Conservation (phyloP, 2,113 vertebrate species). For the Gallinago media region DNA sequence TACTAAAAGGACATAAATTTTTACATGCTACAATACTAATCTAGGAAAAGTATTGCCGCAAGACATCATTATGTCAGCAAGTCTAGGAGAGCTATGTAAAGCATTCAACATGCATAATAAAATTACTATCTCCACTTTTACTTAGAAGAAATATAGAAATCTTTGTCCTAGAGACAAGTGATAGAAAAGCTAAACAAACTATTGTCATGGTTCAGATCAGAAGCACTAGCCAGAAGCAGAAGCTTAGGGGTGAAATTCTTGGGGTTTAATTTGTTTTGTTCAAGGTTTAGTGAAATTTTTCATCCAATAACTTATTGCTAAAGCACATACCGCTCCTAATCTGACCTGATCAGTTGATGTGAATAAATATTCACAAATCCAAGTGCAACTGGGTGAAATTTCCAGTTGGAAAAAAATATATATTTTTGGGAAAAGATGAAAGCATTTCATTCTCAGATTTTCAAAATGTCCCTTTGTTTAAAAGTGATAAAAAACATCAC, state of each 20-base stretch:
- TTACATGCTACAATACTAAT: background rate
- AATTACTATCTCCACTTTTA: background rate
- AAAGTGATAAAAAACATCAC: background rate
- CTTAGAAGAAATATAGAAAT: background rate
- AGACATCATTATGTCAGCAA: constrained; percentile 8
- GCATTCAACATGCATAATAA: background rate
- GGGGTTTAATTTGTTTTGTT: background rate
- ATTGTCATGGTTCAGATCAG: background rate
- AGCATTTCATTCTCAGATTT: background rate
- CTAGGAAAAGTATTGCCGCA: background rate
- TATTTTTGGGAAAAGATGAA: background rate
- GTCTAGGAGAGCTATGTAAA: background rate
- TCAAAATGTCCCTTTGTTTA: background rate
- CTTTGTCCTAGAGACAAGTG: background rate
- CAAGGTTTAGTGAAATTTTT: background rate
- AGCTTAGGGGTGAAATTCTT: background rate
- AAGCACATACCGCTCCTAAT: background rate
- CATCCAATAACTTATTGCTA: background rate
- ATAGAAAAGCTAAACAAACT: constrained; percentile 2
- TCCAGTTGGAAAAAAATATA: background rate
- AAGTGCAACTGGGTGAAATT: background rate
- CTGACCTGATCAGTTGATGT: background rate
- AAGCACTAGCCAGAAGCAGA: background rate
- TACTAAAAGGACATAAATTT: background rate
- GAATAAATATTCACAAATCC: background rate